Evolutionary conservation across 2,888 invertebrate species (phyloP).

Genomic region (Artemia sinica): DNA sequence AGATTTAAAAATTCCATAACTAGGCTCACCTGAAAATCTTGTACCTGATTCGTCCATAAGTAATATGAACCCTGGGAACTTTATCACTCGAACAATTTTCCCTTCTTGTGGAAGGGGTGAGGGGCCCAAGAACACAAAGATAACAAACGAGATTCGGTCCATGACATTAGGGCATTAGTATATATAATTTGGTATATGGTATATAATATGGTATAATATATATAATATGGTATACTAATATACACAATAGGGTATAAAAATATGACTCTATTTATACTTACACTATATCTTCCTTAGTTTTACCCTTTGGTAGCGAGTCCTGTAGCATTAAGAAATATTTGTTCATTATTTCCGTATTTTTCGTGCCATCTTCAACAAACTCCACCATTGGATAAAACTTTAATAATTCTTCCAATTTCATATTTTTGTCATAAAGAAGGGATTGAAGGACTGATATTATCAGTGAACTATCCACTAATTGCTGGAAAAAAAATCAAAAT

Average conservation of each 20-base stretch:
- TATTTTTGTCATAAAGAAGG: conserved; percentile 36
- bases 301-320: conserved; percentile 35
- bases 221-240: too few species aligned
- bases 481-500: conserved; percentile 39
- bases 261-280: conserved; percentile 26
- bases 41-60: neutral
- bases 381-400: conserved; percentile 56
- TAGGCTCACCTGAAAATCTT: neutral
- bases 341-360: conserved; percentile 58
- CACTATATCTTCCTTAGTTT: conserved; percentile 30
- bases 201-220: too few species aligned
- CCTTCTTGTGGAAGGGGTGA: neutral
- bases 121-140: neutral
- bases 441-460: conserved; percentile 76
- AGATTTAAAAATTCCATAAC: too few species aligned
- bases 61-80: neutral
- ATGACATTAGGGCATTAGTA: neutral
- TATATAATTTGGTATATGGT: too few species aligned
- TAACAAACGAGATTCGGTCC: too few species aligned
- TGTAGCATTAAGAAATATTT: conserved; percentile 73
- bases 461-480: conserved; percentile 80
- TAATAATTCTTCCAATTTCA: conserved; percentile 48
- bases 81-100: neutral
- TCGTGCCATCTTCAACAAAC: conserved; percentile 47
- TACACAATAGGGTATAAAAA: conserved; percentile 16